Evolutionary conservation across 2,113 vertebrate species (phyloP).

Genomic region (Callionymus lyra): DNA sequence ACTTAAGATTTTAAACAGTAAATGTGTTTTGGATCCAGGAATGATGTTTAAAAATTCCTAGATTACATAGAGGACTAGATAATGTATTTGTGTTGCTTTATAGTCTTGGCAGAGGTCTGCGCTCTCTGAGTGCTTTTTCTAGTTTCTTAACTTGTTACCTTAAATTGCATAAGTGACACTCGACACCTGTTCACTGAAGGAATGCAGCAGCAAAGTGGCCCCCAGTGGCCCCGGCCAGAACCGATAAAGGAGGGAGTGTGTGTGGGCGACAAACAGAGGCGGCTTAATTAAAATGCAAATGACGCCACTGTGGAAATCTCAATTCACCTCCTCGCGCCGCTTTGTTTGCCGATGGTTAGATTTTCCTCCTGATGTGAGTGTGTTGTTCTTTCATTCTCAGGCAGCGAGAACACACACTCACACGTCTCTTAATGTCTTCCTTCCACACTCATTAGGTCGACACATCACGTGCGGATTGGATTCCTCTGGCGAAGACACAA

Average conservation of each 20-base stretch:
- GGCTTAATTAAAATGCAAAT: conserved; percentile 68
- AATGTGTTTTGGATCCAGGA: too few species aligned
- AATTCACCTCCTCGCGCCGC: conserved; percentile 14
- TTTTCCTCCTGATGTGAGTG: conserved; percentile 1
- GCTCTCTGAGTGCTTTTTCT: too few species aligned
- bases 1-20: too few species aligned
- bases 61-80: too few species aligned
- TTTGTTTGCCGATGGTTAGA: conserved; percentile 25
- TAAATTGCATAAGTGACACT: too few species aligned
- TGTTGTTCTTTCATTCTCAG: too few species aligned
- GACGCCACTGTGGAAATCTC: conserved; percentile 24
- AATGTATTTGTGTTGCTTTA: too few species aligned
- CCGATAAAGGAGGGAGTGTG: conserved; percentile 22
- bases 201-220: conserved; percentile 21
- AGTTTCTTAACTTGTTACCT: too few species aligned
- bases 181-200: not conserved
- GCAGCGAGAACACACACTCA: conserved; percentile 12
- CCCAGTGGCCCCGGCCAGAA: conserved; percentile 28
- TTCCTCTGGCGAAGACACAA: not conserved
- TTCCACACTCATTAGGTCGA: not conserved
- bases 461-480: too few species aligned
- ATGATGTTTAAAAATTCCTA: too few species aligned
- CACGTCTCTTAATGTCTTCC: not conserved
- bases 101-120: too few species aligned
- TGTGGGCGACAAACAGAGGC: conserved; percentile 31